Conservation (phyloP, 2,113 vertebrate genomes). For the Oreocharis arfaki region DNA sequence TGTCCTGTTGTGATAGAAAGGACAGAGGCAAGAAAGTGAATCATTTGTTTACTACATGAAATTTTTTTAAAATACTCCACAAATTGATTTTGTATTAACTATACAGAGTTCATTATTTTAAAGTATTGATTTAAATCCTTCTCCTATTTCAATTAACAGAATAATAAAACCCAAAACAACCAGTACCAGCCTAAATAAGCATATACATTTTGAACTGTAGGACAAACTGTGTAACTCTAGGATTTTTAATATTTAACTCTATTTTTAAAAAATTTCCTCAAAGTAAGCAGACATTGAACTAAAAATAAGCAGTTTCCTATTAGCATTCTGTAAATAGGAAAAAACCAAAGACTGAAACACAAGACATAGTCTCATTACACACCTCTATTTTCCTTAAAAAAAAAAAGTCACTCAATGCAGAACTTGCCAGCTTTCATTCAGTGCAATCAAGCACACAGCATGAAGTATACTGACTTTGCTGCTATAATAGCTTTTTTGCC, state of each 20-base stretch:
- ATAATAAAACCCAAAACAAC: not conserved
- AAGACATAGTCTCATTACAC: not conserved
- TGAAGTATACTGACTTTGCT: not conserved
- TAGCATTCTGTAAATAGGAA: not conserved
- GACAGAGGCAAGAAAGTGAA: not conserved
- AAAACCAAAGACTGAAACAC: not conserved
- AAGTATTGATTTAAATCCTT: not conserved
- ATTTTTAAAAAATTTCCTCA: not conserved
- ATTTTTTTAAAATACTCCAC: not conserved
- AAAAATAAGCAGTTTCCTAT: not conserved
- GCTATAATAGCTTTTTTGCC: not conserved
- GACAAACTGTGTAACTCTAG: not conserved
- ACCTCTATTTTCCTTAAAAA: not conserved
- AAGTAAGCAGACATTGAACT: not conserved
- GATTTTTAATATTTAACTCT: not conserved
- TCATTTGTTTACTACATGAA: not conserved
- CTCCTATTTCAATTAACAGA: not conserved
- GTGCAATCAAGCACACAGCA: not conserved
- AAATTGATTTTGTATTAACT: not conserved
- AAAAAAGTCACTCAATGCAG: not conserved
- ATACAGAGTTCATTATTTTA: not conserved
- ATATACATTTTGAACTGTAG: not conserved
- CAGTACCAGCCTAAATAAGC: not conserved
- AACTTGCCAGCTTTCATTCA: not conserved
- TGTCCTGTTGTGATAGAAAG: conserved; percentile 78